Evolutionary conservation across 1,140 invertebrate species (phyloP), one percentile per base, ranked within the genome.

Genomic region (Pantala flavescens): DNA sequence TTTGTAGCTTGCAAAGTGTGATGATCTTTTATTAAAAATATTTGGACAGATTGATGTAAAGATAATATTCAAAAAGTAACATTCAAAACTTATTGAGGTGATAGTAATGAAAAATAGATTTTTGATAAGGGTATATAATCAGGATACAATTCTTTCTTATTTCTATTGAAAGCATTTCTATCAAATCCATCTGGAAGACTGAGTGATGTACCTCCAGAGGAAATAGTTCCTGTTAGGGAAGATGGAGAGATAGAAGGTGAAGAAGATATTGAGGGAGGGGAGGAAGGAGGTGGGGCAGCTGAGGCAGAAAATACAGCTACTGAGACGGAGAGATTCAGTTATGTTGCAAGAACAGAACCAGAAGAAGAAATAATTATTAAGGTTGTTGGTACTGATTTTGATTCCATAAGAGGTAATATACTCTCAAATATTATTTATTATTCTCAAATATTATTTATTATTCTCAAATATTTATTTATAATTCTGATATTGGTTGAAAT

Each of bases 311-410:
- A 19, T 16, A 12, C 14, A 16, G 16, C 49, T 14, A 19, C 12
- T 19, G 49, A 16, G 14, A 21, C 14, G 5, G 49, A 63, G 14
- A 1, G 5, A 21, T 16, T 19, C 16, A 63, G 49, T 19, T 16
- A 16, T 16, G 49, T 63, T 19, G 1, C 14, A 21, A 16, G n/a
- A 21, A 5, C 49, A 49, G 70, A 74, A 11, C 42, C 24, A 23
- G 79, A 79, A 5, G 82, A 85, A 23, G 84, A 85, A 79, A 80
- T 86, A 43, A 83, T 85, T 9, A 85, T 85, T 73, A 81, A 84
- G 78, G 84, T 85, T 0, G 79, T 81, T 19, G 81, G 83, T 43
- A 76, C 78, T 23, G 84, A 84, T 43, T 75, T 76, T 19, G 84
- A 85, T 19, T 81, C 76, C 74, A 70, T 77, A 9, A 84, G 83